Base-by-base conservation (phyloP, 2,797 vertebrate species). In the Sebastes steindachneri region DNA sequence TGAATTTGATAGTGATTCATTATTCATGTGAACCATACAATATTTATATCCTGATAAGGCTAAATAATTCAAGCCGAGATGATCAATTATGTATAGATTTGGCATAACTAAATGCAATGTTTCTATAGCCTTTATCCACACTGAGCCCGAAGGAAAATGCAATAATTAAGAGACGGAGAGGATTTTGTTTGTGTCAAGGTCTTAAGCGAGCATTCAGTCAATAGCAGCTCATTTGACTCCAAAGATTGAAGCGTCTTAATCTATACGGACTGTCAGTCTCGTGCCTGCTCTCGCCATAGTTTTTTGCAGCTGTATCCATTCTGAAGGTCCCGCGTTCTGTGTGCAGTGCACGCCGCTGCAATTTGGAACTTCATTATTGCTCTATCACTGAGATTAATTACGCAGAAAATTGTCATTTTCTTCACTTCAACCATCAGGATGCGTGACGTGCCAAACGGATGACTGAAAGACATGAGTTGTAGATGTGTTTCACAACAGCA, bases 41-140 rank as follows among this genome's bases (percentile, higher is more conserved):
- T 92, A 92, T 93, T 92, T 85, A 92, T 89, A 85, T 81, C 73
- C 82, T 75, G 87, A 93, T 94, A 88, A 88, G 75, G 75, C 84
- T 92, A 85, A 92, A 93, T 95, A 89, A 93, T 93, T 91, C 53
- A 93, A 86, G 58, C 57, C 33, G 58, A 73, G 67, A 76, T 85
- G 33, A 94, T 95, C 89, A 92, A 93, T 93, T 91, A 93, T 94
- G 77, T 85, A 94, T 90, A 89, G 84, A 89, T 94, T 93, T 86
- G 80, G 69, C 51, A 69, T 73, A 87, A 91, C 75, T 90, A 88
- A 94, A 93, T 59, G 48, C 77, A 88, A 68, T 79, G 74, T 91
- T 89, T 92, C 82, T 85, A 75, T 82, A 79, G 79, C 68, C 71
- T 88, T 87, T 87, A 80, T 83, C 83, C 62, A 75, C 85, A 77